A percentile compares a stretch with the other conserved stretches of the same genome.
phyloP scores from a whole-genome alignment of 2,113 vertebrate genomes.

The Acrocephalus kingi region DNA sequence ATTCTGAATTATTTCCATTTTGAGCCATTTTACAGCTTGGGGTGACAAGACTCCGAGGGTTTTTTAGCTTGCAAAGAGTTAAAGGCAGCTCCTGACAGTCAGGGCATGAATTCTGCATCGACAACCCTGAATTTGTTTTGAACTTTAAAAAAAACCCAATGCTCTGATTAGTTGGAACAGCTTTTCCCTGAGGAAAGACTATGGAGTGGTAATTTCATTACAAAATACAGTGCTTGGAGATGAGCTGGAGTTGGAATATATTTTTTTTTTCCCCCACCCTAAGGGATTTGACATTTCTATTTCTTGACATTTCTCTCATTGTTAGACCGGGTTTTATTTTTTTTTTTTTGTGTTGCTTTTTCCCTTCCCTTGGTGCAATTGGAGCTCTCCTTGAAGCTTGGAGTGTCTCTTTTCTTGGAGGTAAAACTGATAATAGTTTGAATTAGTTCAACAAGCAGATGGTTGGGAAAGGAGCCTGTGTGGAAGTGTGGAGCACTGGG shows the following conservation, averaged over 20 bases:
- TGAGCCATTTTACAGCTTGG: not conserved
- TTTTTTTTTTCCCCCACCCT: not conserved
- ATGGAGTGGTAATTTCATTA: slow-evolving; percentile 60
- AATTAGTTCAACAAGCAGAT: slow-evolving; percentile 52
- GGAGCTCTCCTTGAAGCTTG: slow-evolving; percentile 48
- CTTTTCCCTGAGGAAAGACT: slow-evolving; percentile 31
- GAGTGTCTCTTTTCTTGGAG: slow-evolving; percentile 38
- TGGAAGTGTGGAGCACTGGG: not conserved
- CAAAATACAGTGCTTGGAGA: slow-evolving; percentile 40
- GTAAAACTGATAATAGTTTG: slow-evolving; percentile 52
- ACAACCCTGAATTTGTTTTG: slow-evolving; percentile 61
- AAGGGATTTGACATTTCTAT: slow-evolving; percentile 73
- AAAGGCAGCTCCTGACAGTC: not conserved
- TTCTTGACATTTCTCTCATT: slow-evolving; percentile 68
- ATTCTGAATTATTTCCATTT: not conserved
- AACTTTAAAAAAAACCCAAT: slow-evolving; percentile 47
- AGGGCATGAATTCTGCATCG: not conserved
- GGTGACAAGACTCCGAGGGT: not conserved
- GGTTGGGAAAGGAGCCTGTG: slow-evolving; percentile 34
- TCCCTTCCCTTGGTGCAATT: not conserved
- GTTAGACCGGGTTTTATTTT: slow-evolving; percentile 15
- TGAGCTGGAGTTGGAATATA: slow-evolving; percentile 36
- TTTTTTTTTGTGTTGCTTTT: slow-evolving; percentile 33
- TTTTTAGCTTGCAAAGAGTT: slow-evolving; percentile 46
- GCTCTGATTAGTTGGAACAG: slow-evolving; percentile 60